Evolutionary conservation across 2,113 vertebrate genomes (phyloP).

Genomic region (Agelaius tricolor): DNA sequence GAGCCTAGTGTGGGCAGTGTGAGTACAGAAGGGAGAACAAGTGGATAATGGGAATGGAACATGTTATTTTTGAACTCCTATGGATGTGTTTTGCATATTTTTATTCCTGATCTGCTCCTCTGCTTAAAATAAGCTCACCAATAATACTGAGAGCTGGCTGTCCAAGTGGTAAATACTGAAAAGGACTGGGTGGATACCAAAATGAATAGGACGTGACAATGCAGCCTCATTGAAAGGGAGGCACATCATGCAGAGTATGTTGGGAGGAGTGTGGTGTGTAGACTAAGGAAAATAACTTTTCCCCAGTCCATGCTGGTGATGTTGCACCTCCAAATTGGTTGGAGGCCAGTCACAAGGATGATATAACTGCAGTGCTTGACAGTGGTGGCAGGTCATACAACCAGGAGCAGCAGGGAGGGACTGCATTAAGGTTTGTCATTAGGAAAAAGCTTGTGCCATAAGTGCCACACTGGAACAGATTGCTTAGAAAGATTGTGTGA

Average conservation of each 20-base stretch:
- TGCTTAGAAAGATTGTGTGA: not conserved
- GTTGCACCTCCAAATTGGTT: not conserved
- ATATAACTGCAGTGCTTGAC: not conserved
- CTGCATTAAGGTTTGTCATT: not conserved
- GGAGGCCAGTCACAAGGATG: not conserved
- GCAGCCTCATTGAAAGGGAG: not conserved
- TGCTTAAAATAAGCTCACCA: not conserved
- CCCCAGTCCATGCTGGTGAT: not conserved
- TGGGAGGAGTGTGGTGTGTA: not conserved
- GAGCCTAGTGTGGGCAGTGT: not conserved
- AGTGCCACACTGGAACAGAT: not conserved
- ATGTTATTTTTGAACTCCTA: not conserved
- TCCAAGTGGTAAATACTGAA: not conserved
- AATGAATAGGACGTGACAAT: not conserved
- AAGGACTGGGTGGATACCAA: not conserved
- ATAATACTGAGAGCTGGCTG: not conserved
- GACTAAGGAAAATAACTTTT: not conserved
- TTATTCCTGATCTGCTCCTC: not conserved
- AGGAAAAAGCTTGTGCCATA: not conserved
- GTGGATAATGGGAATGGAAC: not conserved
- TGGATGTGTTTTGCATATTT: not conserved
- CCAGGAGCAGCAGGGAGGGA: not conserved
- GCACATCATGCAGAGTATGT: fast-evolving
- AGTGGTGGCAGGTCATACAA: not conserved
- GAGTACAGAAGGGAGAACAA: not conserved